Percentiles rank a stretch among this genome's conserved stretches.
Conservation (phyloP, 1,140 invertebrate species). For the Holotrichia oblita region DNA sequence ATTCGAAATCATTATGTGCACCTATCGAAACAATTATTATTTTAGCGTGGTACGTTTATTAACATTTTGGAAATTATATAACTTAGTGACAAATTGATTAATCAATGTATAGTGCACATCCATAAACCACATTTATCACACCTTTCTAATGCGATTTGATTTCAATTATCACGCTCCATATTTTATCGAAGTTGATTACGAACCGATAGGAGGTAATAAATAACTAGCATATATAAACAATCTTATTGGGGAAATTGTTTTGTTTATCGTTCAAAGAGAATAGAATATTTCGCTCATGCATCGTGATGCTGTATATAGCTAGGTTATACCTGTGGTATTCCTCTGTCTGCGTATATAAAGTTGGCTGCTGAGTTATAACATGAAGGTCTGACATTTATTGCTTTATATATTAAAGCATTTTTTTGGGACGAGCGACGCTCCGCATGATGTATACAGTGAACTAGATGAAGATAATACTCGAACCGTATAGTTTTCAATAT, state of each 20-base stretch:
- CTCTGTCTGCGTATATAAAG: not conserved
- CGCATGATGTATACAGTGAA: not conserved
- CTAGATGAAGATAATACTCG: conserved; percentile 2
- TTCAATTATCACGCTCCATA: not conserved
- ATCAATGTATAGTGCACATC: no score
- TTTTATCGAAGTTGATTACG: not conserved
- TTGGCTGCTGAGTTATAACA: not conserved
- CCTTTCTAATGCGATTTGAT: not conserved
- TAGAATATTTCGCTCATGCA: conserved; percentile 1
- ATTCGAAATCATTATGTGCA: no score
- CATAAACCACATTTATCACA: not conserved
- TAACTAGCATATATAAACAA: not conserved
- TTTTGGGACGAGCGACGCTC: not conserved
- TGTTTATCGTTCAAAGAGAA: conserved; percentile 18
- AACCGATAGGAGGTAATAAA: conserved; percentile 15
- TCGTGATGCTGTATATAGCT: not conserved
- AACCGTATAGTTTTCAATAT: not conserved
- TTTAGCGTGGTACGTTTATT: no score
- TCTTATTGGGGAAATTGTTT: conserved; percentile 21
- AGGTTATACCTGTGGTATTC: not conserved
- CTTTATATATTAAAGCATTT: conserved; percentile 19
- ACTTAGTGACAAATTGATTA: no score
- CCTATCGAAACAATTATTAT: no score
- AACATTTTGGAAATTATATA: no score
- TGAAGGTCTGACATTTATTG: conserved; percentile 11